phyloP scores from a whole-genome alignment of 2,113 vertebrate genomes.

The Gallinago undulata region DNA sequence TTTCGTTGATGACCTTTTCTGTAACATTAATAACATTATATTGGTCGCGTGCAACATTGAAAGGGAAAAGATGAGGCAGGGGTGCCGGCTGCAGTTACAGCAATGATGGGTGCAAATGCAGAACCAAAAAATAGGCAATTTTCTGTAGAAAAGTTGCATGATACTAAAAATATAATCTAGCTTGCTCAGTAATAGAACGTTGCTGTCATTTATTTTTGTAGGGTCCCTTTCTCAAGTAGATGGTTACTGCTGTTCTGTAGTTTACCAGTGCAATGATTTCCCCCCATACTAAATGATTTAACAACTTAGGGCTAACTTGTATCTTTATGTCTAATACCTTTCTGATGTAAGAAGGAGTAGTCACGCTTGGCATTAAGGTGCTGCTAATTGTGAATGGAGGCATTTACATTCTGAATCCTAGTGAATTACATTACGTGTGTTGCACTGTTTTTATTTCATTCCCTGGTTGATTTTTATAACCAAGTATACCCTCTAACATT shows the following conservation, averaged over 20 bases:
- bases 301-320: background rate
- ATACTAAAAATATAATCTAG: background rate
- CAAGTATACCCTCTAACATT: background rate
- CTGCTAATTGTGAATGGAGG: background rate
- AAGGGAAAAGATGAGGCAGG: background rate
- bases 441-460: background rate
- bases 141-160: background rate
- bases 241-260: background rate
- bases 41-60: fast-evolving
- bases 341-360: background rate
- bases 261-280: background rate
- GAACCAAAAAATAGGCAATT: background rate
- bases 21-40: background rate
- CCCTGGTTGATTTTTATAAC: background rate
- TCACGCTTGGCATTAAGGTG: background rate
- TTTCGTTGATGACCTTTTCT: conserved; percentile 6
- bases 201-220: background rate
- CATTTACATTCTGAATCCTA: background rate
- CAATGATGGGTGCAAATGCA: background rate
- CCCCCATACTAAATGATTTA: background rate
- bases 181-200: background rate
- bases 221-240: background rate
- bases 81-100: background rate
- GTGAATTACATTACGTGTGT: background rate
- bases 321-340: background rate